Evolutionary conservation across 2,888 invertebrate species (phyloP), one percentile per base, ranked within the genome.

Genomic region (Endotricha flammealis): DNA sequence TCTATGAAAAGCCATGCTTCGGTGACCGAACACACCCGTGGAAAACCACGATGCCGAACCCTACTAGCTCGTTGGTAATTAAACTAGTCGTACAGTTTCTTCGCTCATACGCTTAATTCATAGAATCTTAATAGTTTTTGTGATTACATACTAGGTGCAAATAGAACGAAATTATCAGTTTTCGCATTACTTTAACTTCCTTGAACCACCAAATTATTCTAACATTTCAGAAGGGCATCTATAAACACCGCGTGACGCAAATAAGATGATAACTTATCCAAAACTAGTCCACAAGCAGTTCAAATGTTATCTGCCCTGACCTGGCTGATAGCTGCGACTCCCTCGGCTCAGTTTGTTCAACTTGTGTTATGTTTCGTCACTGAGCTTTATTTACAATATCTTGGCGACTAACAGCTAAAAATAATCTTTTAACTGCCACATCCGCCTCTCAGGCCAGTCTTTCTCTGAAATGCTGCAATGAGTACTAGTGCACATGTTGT

Each of bases 301-400:
- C 77, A 75, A 49, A 62, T 61, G 77, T 64, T 81, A 83, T 83
- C 82, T 35, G 38, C 33, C 38, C 42, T 71, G 73, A 74, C 76
- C 75, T 50, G 53, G 48, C 41, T 46, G 79, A 79, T 79, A 79
- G 57, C 56, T 57, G 51, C n/a, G n/a, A n/a, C n/a, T 59, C 61
- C 62, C 58, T 64, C 59, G 64, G 57, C 60, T 56, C 67, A 82
- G 78, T 80, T 81, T 82, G 73, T 80, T 80, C 77, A 77, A 79
- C 82, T 74, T 80, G 56, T 53, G 47, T 45, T 49, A 53, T 46
- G 62, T 64, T 68, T 68, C 66, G 67, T 71, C 69, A 64, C 62
- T 49, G 39, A 46, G 56, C 59, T 67, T 66, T 76, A 74, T 78
- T 74, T 79, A 74, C 68, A 57, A 64, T 64, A 53, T 63, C 60